phyloP scores from a whole-genome alignment of 2,888 invertebrate species.

The Nomada lathburiana region DNA sequence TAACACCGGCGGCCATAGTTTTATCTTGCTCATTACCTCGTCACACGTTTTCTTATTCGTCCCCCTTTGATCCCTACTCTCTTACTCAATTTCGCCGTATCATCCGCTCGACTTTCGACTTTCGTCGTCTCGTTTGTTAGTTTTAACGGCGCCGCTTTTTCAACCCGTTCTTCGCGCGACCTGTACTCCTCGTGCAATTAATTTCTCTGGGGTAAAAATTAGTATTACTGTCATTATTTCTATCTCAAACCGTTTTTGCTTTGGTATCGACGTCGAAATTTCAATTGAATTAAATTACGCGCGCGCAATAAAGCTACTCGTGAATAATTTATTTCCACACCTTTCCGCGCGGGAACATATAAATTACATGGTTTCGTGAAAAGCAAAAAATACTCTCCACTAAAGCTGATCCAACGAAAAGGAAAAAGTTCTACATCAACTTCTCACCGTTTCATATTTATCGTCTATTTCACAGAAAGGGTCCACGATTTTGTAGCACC shows the following conservation, averaged over 20 bases:
- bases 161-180: not conserved
- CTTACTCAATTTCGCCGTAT: conserved; percentile 10
- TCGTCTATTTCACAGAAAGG: too few relatives aligned
- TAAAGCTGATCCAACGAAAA: too few relatives aligned
- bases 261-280: too few relatives aligned
- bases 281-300: not conserved
- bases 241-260: too few relatives aligned
- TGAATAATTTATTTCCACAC: not conserved
- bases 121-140: conserved; percentile 1
- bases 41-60: conserved; percentile 22
- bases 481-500: too few relatives aligned
- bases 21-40: conserved; percentile 31
- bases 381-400: too few relatives aligned
- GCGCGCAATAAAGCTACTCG: not conserved
- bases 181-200: not conserved
- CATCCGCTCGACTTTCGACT: conserved; percentile 17
- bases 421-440: too few relatives aligned
- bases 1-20: conserved; percentile 25
- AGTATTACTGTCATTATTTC: too few relatives aligned
- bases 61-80: conserved; percentile 4
- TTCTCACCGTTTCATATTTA: too few relatives aligned
- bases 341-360: not conserved
- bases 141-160: not conserved
- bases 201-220: not conserved
- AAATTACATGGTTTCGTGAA: too few relatives aligned